Percentiles rank a stretch among this genome's conserved stretches.
phyloP scores from a whole-genome alignment of 1,140 invertebrate genomes.

The Colletes gigas region DNA sequence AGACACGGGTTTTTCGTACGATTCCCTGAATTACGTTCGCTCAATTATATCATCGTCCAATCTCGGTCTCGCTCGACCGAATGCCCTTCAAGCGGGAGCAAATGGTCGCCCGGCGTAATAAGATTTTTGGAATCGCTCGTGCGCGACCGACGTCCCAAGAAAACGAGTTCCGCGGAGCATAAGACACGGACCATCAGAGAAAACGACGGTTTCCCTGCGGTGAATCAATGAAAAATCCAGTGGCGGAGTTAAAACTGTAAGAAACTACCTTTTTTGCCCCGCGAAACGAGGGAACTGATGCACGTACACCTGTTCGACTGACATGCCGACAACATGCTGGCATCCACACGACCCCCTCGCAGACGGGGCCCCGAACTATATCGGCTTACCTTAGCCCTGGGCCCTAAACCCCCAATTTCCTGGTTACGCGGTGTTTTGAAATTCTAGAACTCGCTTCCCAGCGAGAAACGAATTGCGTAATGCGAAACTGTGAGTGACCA shows the following conservation, averaged over 20 bases:
- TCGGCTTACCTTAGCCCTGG: constrained; percentile 33
- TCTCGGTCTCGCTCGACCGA: neutral
- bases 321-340: constrained; percentile 6
- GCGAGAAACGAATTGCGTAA: neutral
- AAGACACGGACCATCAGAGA: neutral
- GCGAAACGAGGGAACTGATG: constrained; percentile 33
- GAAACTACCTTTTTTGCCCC: constrained; percentile 33
- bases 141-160: neutral
- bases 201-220: neutral
- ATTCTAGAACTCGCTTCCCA: constrained; percentile 10
- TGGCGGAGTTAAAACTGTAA: constrained; percentile 12
- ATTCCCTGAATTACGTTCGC: constrained; percentile 18
- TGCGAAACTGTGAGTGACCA: neutral
- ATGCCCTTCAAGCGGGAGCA: neutral
- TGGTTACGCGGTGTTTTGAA: constrained; percentile 38
- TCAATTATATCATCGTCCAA: neutral
- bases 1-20: neutral
- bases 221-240: constrained; percentile 30
- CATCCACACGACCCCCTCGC: constrained; percentile 15
- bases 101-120: neutral
- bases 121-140: neutral
- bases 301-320: constrained; percentile 51
- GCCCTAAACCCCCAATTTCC: constrained; percentile 32
- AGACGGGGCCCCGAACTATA: constrained; percentile 27
- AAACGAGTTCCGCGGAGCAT: neutral